phyloP scores from a whole-genome alignment of 1,140 invertebrate genomes.

The Heliconius congener region DNA sequence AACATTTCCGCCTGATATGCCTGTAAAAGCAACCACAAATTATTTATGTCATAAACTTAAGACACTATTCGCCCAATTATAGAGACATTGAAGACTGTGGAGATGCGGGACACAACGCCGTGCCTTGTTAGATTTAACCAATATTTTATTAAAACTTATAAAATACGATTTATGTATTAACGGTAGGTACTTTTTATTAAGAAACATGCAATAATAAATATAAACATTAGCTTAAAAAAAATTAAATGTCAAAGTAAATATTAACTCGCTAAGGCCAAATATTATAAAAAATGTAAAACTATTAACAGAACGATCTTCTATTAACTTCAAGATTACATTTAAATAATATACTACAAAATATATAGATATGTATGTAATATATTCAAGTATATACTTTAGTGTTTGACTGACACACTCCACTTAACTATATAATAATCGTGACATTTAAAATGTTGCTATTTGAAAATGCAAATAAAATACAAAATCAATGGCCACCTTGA shows the following conservation, averaged over 20 bases:
- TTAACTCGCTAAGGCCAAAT: not conserved
- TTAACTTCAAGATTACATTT: not conserved
- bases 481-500: constrained; percentile 7
- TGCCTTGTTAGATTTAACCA: too few relatives aligned
- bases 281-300: not conserved
- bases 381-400: constrained; percentile 14
- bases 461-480: constrained; percentile 27
- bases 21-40: too few relatives aligned
- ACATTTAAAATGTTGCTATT: constrained; percentile 21
- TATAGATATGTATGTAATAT: not conserved
- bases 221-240: not conserved
- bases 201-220: not conserved
- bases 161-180: not conserved
- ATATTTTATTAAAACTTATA: too few relatives aligned
- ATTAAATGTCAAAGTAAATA: not conserved
- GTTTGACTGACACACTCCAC: constrained; percentile 26
- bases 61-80: too few relatives aligned
- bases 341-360: not conserved
- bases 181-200: not conserved
- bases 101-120: not conserved
- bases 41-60: too few relatives aligned
- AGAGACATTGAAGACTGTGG: too few relatives aligned
- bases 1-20: too few relatives aligned
- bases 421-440: constrained; percentile 16
- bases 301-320: not conserved